Conservation (phyloP, 2,113 vertebrate species). For the Myrmophylax atrothorax region DNA sequence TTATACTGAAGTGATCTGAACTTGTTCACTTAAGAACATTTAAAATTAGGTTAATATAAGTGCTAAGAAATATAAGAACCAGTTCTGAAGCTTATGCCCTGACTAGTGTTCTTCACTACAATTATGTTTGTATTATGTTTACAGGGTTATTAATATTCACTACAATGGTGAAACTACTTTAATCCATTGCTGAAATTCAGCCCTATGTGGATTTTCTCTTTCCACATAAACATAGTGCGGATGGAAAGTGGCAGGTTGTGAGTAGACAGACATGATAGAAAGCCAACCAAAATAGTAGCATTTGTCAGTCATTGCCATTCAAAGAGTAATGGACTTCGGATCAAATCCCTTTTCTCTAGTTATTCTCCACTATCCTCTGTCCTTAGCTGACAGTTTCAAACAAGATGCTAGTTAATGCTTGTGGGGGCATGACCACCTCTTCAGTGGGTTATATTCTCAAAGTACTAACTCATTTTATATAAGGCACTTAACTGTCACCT, state of each 20-base stretch:
- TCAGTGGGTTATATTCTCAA: background rate
- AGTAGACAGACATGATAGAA: background rate
- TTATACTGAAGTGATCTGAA: background rate
- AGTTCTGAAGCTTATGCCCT: background rate
- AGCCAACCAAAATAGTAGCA: background rate
- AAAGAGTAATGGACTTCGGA: background rate
- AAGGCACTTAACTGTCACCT: background rate
- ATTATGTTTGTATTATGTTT: background rate
- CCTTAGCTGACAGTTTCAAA: background rate
- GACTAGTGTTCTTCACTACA: background rate
- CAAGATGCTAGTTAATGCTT: background rate
- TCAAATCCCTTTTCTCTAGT: background rate
- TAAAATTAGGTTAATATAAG: background rate
- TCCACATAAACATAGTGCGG: background rate
- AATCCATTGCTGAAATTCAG: background rate
- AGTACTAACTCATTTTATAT: slow-evolving; percentile 11
- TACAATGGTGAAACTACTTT: background rate
- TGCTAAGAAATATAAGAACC: background rate
- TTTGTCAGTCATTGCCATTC: background rate
- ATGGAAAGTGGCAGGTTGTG: background rate
- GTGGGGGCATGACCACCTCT: background rate
- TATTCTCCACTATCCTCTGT: background rate
- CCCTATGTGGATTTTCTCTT: background rate
- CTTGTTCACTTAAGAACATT: background rate
- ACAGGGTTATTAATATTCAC: background rate